These are phyloP conservation scores for Otocyon megalotis DNA, from an alignment of 2,113 vertebrate species.

Conservation along the genomic window DNA sequence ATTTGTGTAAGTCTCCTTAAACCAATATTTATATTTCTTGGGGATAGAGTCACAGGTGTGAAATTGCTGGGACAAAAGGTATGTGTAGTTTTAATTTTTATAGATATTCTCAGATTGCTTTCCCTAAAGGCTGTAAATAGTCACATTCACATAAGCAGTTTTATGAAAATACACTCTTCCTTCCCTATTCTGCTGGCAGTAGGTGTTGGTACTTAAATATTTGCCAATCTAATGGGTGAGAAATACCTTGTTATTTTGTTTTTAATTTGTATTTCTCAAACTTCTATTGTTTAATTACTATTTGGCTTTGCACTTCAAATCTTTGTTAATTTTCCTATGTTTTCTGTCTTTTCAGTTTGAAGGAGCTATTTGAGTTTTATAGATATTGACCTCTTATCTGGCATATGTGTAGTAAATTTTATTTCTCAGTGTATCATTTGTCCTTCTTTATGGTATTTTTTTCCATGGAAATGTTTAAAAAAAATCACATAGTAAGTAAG, in stretches of 20 bases:
- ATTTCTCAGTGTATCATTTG: background rate
- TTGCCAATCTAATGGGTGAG: background rate
- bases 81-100: slow-evolving; percentile 12
- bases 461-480: background rate
- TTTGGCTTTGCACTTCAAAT: background rate
- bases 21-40: slow-evolving; percentile 16
- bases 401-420: background rate
- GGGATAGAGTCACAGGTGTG: background rate
- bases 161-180: background rate
- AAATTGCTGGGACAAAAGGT: background rate
- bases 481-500: background rate
- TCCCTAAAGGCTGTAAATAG: background rate
- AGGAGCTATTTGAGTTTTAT: slow-evolving; percentile 1
- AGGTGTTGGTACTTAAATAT: background rate
- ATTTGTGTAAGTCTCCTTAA: background rate
- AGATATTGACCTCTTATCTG: slow-evolving; percentile 2
- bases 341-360: background rate
- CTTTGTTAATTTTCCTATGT: slow-evolving; percentile 6
- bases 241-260: background rate
- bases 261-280: background rate
- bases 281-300: background rate
- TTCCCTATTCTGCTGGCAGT: background rate
- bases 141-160: background rate
- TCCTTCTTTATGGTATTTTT: background rate
- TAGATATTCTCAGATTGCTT: background rate